Evolutionary conservation across 2,797 vertebrate species (phyloP).

Genomic region (Sebastes trivittatus): DNA sequence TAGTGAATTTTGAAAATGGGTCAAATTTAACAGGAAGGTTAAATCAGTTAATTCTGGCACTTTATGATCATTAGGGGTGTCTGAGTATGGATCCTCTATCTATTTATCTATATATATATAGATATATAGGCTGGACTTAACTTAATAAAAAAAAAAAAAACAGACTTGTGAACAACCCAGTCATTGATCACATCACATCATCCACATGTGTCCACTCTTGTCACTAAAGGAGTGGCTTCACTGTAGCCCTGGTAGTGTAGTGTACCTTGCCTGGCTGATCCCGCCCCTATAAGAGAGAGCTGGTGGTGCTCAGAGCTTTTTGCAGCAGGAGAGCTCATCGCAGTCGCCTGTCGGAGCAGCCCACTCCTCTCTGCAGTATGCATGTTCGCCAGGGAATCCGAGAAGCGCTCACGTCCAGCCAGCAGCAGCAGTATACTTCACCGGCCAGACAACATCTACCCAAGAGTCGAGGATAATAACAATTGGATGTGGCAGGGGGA

Average conservation of each 20-base stretch:
- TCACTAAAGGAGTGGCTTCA: conserved; percentile 67
- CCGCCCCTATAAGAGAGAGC: conserved; percentile 76
- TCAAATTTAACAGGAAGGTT: accelerated
- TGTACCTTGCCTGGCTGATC: conserved; percentile 73
- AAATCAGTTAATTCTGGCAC: too few relatives aligned
- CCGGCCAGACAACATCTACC: conserved; percentile 71
- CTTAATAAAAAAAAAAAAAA: neutral
- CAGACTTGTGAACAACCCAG: neutral
- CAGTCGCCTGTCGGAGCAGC: conserved; percentile 68
- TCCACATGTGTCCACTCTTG: conserved; percentile 20
- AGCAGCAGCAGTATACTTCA: conserved; percentile 66
- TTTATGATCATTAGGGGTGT: too few relatives aligned
- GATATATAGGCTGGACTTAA: neutral
- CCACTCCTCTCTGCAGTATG: conserved; percentile 81
- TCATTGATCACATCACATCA: conserved; percentile 4
- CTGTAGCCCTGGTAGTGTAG: conserved; percentile 24
- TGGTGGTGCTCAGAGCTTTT: conserved; percentile 58
- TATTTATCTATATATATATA: too few relatives aligned
- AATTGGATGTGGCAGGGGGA: conserved; percentile 80
- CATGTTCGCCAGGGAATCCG: conserved; percentile 79
- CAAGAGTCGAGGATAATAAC: conserved; percentile 72
- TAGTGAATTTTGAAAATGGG: too few relatives aligned
- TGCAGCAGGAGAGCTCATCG: conserved; percentile 56
- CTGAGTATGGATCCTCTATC: too few relatives aligned
- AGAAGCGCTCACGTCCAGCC: conserved; percentile 74